Conservation (phyloP, 2,888 invertebrate species). For the Acronicta alni region DNA sequence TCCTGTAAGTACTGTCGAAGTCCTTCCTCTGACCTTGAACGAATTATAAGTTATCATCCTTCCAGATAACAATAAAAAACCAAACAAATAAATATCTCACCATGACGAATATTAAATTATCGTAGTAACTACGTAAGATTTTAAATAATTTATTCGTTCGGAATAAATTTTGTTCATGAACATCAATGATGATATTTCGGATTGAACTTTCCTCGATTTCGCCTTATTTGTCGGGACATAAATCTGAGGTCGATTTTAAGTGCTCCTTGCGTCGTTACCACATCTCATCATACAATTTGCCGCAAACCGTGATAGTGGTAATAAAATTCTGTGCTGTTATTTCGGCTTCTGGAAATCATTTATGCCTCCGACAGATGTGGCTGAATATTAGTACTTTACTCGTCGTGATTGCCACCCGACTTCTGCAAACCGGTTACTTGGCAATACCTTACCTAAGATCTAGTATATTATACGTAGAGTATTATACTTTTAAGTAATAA, state of each 20-base stretch:
- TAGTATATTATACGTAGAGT: no score
- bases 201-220: slow-evolving; percentile 45
- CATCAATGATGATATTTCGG: slow-evolving; percentile 29
- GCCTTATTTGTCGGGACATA: slow-evolving; percentile 29
- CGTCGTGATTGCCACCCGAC: not conserved
- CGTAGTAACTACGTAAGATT: no score
- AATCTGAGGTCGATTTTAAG: slow-evolving; percentile 15
- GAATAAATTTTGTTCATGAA: slow-evolving; percentile 15
- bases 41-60: no score
- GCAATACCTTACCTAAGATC: no score
- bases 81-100: no score
- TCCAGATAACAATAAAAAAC: no score
- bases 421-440: no score
- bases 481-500: no score
- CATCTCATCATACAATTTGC: slow-evolving; percentile 28
- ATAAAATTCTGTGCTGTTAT: slow-evolving; percentile 5
- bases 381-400: not conserved
- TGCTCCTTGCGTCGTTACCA: slow-evolving; percentile 17
- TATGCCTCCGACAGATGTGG: no score
- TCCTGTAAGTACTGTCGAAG: no score
- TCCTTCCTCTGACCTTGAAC: no score
- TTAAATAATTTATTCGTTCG: slow-evolving; percentile 11
- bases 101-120: no score
- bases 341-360: slow-evolving; percentile 14
- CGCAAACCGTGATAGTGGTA: not conserved